These are phyloP conservation scores for Caenorhabditis sp. DNA, from an alignment of 2,888 invertebrate species.

Conservation along the genomic window DNA sequence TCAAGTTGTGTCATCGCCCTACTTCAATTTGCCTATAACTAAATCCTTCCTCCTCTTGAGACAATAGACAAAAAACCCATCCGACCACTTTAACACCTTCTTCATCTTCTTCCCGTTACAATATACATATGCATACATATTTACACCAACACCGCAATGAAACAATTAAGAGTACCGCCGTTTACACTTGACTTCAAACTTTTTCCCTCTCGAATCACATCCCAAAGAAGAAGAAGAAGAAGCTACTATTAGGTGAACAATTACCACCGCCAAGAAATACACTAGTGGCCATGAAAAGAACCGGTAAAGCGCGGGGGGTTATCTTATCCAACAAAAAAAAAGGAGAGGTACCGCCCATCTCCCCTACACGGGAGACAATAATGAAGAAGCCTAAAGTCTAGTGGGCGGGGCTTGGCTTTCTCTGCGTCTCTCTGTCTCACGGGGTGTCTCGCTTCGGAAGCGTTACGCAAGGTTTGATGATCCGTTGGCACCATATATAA, in stretches of 20 bases:
- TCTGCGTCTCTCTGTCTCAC: constrained; percentile 1
- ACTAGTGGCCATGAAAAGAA: constrained; percentile 42
- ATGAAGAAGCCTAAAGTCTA: constrained; percentile 23
- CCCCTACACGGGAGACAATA: too few species aligned
- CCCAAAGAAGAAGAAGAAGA: constrained; percentile 3
- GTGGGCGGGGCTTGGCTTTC: constrained; percentile 13
- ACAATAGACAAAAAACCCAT: constrained; percentile 23
- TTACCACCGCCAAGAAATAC: constrained; percentile 8
- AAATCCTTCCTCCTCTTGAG: constrained; percentile 5
- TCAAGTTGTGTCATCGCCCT: too few species aligned
- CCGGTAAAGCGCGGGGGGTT: constrained; percentile 49
- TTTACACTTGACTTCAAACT: constrained; percentile 34
- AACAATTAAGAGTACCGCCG: constrained; percentile 13
- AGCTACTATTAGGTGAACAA: constrained; percentile 19
- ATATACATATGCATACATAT: constrained; percentile 6
- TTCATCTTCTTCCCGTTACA: neutral
- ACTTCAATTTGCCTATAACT: neutral
- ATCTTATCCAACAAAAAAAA: constrained; percentile 42
- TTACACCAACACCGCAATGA: neutral
- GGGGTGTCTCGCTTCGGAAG: constrained; percentile 1
- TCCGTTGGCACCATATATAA: constrained; percentile 61
- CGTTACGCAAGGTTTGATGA: constrained; percentile 61
- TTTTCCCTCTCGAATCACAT: constrained; percentile 13
- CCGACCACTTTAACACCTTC: constrained; percentile 20
- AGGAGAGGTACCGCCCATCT: constrained; percentile 13